These are phyloP conservation scores for Epicauta chinensis DNA, from an alignment of 1,140 invertebrate species.

Conservation along the genomic window DNA sequence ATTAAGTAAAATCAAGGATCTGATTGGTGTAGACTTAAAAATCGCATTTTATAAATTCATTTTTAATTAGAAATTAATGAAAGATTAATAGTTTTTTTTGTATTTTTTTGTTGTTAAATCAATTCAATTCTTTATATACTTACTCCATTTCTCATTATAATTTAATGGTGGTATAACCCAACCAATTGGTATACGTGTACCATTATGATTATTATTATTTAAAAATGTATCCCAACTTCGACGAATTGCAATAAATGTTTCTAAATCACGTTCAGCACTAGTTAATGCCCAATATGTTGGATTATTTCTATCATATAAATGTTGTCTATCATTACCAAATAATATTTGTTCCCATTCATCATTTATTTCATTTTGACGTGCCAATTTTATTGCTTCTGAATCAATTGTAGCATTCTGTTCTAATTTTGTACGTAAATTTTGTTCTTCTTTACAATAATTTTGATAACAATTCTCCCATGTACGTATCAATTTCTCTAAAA, in stretches of 20 bases:
- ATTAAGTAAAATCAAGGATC: too few relatives aligned
- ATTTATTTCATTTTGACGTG: constrained; percentile 28
- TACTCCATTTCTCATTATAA: constrained; percentile 29
- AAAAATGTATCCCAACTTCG: constrained; percentile 44
- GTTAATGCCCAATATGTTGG: constrained; percentile 36
- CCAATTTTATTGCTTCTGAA: constrained; percentile 24
- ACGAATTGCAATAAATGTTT: constrained; percentile 39
- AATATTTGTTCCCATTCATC: constrained; percentile 35
- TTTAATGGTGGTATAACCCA: constrained; percentile 35
- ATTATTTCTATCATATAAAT: neutral
- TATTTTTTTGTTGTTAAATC: too few relatives aligned
- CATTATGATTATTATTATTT: constrained; percentile 23
- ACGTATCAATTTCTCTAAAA: constrained; percentile 30
- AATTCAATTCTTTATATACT: constrained; percentile 27
- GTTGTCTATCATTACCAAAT: constrained; percentile 28
- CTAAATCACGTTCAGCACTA: constrained; percentile 35
- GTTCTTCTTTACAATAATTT: constrained; percentile 37
- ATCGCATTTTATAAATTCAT: too few relatives aligned
- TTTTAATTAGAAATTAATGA: too few relatives aligned
- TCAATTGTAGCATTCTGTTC: constrained; percentile 33
- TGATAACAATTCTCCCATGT: constrained; percentile 37
- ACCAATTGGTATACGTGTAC: constrained; percentile 38
- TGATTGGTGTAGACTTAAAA: too few relatives aligned
- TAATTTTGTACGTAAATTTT: constrained; percentile 36
- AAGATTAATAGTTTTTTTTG: too few relatives aligned